Evolutionary conservation across 2,113 vertebrate genomes (phyloP).

Genomic region (Marmota flaviventris): DNA sequence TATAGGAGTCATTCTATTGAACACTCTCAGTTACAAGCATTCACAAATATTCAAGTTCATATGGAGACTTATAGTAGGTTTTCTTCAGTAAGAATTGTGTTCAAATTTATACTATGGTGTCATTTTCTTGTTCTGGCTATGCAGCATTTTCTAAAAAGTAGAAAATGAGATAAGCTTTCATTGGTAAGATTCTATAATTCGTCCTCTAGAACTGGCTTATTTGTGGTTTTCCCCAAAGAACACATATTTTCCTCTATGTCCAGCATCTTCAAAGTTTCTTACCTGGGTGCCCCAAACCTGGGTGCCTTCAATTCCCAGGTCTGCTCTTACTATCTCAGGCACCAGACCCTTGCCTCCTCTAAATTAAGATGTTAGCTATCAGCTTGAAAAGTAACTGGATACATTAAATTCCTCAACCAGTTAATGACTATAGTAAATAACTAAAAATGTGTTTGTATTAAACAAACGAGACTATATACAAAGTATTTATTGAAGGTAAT

Average conservation of each 20-base stretch:
- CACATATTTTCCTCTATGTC: background rate
- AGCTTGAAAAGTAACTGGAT: background rate
- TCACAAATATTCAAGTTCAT: background rate
- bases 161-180: background rate
- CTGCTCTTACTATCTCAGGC: background rate
- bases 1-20: background rate
- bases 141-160: constrained; percentile 3
- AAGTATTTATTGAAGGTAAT: constrained; percentile 28
- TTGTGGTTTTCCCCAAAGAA: background rate
- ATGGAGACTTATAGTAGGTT: background rate
- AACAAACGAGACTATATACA: background rate
- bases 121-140: constrained; percentile 11
- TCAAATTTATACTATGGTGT: constrained; percentile 11
- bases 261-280: background rate
- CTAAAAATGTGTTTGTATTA: background rate
- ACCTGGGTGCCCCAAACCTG: background rate
- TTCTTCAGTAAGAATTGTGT: background rate
- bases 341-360: background rate
- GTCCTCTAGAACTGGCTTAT: background rate
- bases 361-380: constrained; percentile 46
- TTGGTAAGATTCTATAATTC: background rate
- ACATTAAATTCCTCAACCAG: background rate
- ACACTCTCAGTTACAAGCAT: background rate
- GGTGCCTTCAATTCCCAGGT: background rate
- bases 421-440: background rate